These are phyloP conservation scores for Agonopterix subpropinquella DNA, from an alignment of 2,888 invertebrate genomes.

Conservation along the genomic window DNA sequence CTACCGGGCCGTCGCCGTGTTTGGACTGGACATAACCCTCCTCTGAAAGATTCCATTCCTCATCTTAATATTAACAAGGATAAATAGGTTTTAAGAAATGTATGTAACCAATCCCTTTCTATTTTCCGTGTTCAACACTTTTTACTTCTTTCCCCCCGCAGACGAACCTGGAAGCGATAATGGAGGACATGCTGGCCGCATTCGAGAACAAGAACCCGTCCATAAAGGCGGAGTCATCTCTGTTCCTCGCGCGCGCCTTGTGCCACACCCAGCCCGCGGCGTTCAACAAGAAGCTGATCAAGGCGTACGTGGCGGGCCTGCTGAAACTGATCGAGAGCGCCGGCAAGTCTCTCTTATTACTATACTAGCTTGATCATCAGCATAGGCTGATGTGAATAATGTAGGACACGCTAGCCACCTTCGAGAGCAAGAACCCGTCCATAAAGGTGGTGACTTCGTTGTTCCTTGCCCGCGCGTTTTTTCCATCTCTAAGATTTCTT, in stretches of 20 bases:
- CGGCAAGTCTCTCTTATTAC: conserved; percentile 54
- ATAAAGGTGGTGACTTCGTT: too few relatives aligned
- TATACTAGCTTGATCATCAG: neutral
- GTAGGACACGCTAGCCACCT: conserved; percentile 89
- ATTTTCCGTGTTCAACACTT: too few relatives aligned
- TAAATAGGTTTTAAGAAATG: too few relatives aligned
- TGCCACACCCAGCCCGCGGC: conserved; percentile 86
- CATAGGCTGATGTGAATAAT: conserved; percentile 74
- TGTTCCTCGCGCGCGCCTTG: conserved; percentile 90
- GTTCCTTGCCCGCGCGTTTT: too few relatives aligned
- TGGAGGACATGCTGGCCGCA: conserved; percentile 90
- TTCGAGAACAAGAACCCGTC: conserved; percentile 94
- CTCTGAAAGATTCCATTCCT: too few relatives aligned
- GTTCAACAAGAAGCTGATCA: conserved; percentile 92
- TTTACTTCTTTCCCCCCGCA: conserved; percentile 32
- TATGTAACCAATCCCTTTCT: too few relatives aligned
- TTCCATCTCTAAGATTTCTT: too few relatives aligned
- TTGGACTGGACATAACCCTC: too few relatives aligned
- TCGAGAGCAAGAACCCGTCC: conserved; percentile 94
- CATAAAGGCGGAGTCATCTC: conserved; percentile 90
- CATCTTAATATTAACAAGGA: too few relatives aligned
- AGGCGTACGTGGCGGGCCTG: conserved; percentile 85
- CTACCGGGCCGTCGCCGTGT: too few relatives aligned
- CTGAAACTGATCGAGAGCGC: conserved; percentile 87
- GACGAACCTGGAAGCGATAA: conserved; percentile 87